These are phyloP conservation scores for Melanotaenia maccullochi DNA, from an alignment of 2,797 vertebrate species.

Conservation along the genomic window DNA sequence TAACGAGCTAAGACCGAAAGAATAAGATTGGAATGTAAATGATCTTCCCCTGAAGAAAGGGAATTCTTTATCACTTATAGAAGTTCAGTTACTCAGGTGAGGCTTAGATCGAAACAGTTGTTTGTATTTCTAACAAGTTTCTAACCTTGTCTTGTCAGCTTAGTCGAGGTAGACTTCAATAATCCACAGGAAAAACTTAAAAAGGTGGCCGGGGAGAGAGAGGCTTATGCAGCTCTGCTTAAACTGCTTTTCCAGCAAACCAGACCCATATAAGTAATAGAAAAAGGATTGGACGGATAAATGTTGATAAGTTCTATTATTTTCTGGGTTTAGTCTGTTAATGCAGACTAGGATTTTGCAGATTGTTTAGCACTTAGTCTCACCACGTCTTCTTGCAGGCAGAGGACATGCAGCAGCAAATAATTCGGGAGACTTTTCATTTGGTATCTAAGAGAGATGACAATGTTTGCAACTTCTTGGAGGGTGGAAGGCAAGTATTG, in stretches of 20 bases:
- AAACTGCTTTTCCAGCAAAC: background rate
- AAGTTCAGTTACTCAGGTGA: too few relatives aligned
- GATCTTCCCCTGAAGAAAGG: too few relatives aligned
- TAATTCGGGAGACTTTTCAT: constrained; percentile 94
- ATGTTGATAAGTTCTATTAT: background rate
- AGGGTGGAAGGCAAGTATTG: constrained; percentile 88
- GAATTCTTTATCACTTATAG: too few relatives aligned
- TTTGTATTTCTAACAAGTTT: too few relatives aligned
- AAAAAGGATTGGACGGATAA: background rate
- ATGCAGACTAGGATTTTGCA: background rate
- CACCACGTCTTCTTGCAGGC: constrained; percentile 74
- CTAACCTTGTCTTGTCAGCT: too few relatives aligned
- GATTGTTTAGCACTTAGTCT: background rate
- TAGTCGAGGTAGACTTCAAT: too few relatives aligned
- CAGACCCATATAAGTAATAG: background rate
- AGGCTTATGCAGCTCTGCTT: background rate
- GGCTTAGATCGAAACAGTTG: too few relatives aligned
- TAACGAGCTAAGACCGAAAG: too few relatives aligned
- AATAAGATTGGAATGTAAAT: too few relatives aligned
- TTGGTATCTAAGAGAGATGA: constrained; percentile 94
- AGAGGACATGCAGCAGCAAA: constrained; percentile 94
- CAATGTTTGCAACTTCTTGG: constrained; percentile 95
- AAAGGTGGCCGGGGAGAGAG: too few relatives aligned
- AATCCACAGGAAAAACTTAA: too few relatives aligned
- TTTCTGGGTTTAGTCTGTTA: too few relatives aligned